Conservation (phyloP, 2,888 invertebrate genomes). For the Branchipolynoe longqiensis region DNA sequence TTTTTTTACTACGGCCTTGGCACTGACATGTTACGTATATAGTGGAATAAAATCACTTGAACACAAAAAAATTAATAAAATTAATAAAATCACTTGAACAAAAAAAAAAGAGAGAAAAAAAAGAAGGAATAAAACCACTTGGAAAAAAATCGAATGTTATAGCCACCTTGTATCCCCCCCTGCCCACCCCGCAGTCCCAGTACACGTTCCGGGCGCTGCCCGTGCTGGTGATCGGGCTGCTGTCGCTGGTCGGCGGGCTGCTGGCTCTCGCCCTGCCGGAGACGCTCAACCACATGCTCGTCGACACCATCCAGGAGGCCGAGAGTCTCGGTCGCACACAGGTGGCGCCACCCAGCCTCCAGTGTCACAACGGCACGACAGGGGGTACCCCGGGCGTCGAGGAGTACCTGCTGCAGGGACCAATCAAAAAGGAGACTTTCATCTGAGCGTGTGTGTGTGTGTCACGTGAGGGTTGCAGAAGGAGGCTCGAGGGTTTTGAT, state of each 20-base stretch:
- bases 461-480: too few species aligned
- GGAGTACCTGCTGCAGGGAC: slow-evolving; percentile 34
- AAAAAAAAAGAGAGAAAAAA: too few species aligned
- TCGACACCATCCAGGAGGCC: slow-evolving; percentile 63
- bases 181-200: slow-evolving; percentile 44
- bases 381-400: slow-evolving; percentile 36
- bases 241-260: slow-evolving; percentile 60
- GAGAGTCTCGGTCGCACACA: slow-evolving; percentile 27
- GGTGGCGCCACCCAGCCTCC: background rate
- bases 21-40: too few species aligned
- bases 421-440: slow-evolving; percentile 32
- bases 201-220: slow-evolving; percentile 55
- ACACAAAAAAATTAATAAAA: too few species aligned
- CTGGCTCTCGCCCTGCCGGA: slow-evolving; percentile 60
- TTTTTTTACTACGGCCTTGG: too few species aligned
- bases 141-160: too few species aligned
- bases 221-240: slow-evolving; percentile 59
- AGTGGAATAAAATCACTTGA: too few species aligned
- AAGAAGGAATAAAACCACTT: too few species aligned
- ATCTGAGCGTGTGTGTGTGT: too few species aligned
- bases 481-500: too few species aligned
- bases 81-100: too few species aligned
- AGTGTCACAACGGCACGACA: slow-evolving; percentile 12
- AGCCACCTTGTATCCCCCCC: too few species aligned
- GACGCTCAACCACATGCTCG: slow-evolving; percentile 58